These are phyloP conservation scores for Papilio machaon DNA, from an alignment of 1,140 invertebrate species.

Conservation along the genomic window DNA sequence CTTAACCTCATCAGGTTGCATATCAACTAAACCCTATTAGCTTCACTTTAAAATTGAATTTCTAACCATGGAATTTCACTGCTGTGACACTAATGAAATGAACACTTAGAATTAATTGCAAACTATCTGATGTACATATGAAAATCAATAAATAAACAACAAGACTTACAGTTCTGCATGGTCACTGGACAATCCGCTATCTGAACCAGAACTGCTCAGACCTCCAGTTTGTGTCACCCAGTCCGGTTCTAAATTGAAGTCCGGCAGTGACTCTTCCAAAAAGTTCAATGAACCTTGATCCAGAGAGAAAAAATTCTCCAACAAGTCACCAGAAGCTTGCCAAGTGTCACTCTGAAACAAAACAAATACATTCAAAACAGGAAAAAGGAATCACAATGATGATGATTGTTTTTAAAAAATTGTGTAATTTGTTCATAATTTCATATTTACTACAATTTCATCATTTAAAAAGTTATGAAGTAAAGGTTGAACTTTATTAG, in stretches of 20 bases:
- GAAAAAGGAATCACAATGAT: background rate
- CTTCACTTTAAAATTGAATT: no score
- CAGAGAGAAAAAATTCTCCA: slow-evolving; percentile 80
- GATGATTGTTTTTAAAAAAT: background rate
- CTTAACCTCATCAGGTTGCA: no score
- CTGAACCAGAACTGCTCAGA: slow-evolving; percentile 75
- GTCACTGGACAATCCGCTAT: slow-evolving; percentile 81
- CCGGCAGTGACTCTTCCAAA: slow-evolving; percentile 71
- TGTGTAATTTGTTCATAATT: no score
- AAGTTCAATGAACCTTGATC: slow-evolving; percentile 77
- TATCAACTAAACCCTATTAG: no score
- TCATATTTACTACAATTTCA: no score
- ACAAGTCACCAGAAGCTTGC: slow-evolving; percentile 72
- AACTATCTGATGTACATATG: no score
- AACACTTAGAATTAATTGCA: no score
- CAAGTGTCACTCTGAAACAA: slow-evolving; percentile 70
- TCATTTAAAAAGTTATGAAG: no score
- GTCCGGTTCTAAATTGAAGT: slow-evolving; percentile 65
- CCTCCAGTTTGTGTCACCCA: slow-evolving; percentile 62
- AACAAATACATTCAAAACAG: slow-evolving; percentile 24
- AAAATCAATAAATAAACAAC: background rate
- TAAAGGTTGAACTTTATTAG: no score
- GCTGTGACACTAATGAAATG: no score
- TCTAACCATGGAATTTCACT: no score
- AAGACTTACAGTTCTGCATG: slow-evolving; percentile 78